Conservation (phyloP, 1,140 invertebrate genomes). For the Diorhabda elongata region DNA sequence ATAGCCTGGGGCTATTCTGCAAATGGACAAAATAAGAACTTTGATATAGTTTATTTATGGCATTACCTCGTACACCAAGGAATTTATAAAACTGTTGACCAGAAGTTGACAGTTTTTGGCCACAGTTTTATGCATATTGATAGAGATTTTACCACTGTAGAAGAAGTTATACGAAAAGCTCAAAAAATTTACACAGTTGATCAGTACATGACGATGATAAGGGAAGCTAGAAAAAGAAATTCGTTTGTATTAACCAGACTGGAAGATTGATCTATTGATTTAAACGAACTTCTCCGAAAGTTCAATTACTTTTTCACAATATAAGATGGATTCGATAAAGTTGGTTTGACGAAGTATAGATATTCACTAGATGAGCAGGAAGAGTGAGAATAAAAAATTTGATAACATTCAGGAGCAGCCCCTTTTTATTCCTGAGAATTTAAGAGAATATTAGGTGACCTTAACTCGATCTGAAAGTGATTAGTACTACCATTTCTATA, state of each 20-base stretch:
- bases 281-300: slow-evolving; percentile 14
- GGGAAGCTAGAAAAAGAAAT: slow-evolving; percentile 16
- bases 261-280: slow-evolving; percentile 19
- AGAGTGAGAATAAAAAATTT: not conserved
- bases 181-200: slow-evolving; percentile 25
- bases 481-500: too few relatives aligned
- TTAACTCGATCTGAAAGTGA: too few relatives aligned
- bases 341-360: not conserved
- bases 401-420: not conserved
- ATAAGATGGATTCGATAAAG: not conserved
- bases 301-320: slow-evolving; percentile 6
- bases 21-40: slow-evolving; percentile 31
- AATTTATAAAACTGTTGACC: slow-evolving; percentile 23
- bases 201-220: slow-evolving; percentile 26
- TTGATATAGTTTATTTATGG: slow-evolving; percentile 27
- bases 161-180: slow-evolving; percentile 24
- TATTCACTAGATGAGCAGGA: not conserved
- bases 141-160: slow-evolving; percentile 27
- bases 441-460: too few relatives aligned
- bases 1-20: slow-evolving; percentile 31
- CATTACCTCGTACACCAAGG: slow-evolving; percentile 19
- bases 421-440: too few relatives aligned
- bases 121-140: slow-evolving; percentile 26
- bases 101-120: slow-evolving; percentile 30
- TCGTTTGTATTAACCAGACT: slow-evolving; percentile 18